Percentiles rank a stretch among this genome's conserved stretches.
Evolutionary conservation across 2,888 invertebrate genomes (phyloP).

Genomic region (Spisula subtruncata): DNA sequence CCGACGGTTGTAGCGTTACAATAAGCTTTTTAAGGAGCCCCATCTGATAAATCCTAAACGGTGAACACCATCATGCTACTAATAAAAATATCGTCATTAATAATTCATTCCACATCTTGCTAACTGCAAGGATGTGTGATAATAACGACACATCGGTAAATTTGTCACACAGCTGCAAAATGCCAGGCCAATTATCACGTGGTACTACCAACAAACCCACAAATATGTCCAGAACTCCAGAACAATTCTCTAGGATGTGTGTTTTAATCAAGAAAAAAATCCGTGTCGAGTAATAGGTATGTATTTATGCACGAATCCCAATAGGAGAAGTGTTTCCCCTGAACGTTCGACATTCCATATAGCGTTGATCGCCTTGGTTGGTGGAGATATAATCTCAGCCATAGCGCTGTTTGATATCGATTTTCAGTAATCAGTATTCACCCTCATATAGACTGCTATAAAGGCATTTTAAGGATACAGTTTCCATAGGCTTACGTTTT

Average conservation of each 20-base stretch:
- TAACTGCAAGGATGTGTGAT: conserved; percentile 37
- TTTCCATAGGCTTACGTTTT: conserved; percentile 48
- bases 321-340: conserved; percentile 33
- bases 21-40: background rate
- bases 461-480: conserved; percentile 57
- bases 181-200: conserved; percentile 2
- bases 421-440: conserved; percentile 54
- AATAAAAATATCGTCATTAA: conserved; percentile 38
- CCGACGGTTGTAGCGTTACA: background rate
- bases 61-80: conserved; percentile 20
- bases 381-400: conserved; percentile 52
- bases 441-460: conserved; percentile 33
- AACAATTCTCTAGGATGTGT: background rate
- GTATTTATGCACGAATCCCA: conserved; percentile 37
- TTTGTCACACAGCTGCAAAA: conserved; percentile 13
- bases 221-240: conserved; percentile 22
- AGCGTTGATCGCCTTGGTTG: conserved; percentile 47
- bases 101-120: conserved; percentile 32
- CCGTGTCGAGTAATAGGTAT: conserved; percentile 28
- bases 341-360: conserved; percentile 31
- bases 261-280: conserved; percentile 26
- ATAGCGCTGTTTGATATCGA: conserved; percentile 48
- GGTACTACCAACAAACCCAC: background rate
- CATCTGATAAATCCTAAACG: conserved; percentile 43
- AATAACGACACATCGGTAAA: conserved; percentile 29